Evolutionary conservation across 2,888 invertebrate genomes (phyloP).

Genomic region (Rhaphigaster nebulosa): DNA sequence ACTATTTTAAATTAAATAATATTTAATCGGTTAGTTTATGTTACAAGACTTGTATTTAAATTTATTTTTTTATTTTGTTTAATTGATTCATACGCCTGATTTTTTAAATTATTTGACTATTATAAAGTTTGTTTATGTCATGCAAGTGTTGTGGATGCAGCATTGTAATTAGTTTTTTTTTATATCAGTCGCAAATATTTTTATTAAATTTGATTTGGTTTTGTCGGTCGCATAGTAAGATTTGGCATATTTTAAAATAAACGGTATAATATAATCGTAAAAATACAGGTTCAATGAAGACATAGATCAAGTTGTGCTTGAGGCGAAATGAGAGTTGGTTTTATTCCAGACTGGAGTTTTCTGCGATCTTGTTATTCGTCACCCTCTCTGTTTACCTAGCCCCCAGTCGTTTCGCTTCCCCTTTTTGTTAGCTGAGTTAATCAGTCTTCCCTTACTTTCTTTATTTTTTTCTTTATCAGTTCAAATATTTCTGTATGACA

Average conservation of each 20-base stretch:
- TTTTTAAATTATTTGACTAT: too few species aligned
- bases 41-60: too few species aligned
- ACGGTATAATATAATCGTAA: background rate
- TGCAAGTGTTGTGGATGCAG: too few species aligned
- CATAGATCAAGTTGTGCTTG: background rate
- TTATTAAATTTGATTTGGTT: background rate
- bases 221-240: too few species aligned
- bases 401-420: constrained; percentile 5
- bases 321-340: background rate
- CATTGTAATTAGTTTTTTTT: too few species aligned
- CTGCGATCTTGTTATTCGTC: constrained; percentile 32
- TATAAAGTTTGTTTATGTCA: too few species aligned
- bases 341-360: background rate
- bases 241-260: background rate
- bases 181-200: background rate
- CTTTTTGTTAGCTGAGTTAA: background rate
- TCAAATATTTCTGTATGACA: background rate
- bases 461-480: background rate
- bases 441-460: constrained; percentile 6
- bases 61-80: too few species aligned
- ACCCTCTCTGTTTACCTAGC: constrained; percentile 20
- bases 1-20: too few species aligned
- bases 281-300: background rate
- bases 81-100: too few species aligned
- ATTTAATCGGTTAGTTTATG: too few species aligned